Conservation (phyloP, 2,888 invertebrate genomes). For the Meandrusa payeni region DNA sequence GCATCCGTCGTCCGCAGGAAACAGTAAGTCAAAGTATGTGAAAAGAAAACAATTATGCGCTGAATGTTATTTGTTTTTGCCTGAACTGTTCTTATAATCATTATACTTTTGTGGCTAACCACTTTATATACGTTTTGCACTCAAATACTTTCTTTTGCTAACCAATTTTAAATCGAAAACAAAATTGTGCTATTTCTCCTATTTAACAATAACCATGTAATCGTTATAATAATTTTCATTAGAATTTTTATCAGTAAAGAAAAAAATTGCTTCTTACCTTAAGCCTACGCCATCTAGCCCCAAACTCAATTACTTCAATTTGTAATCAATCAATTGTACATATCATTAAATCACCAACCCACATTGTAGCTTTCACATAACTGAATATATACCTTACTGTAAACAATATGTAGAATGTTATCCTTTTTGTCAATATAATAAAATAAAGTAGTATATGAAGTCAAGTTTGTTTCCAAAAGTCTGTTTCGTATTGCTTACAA, state of each 20-base stretch:
- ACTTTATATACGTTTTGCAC: conserved; percentile 57
- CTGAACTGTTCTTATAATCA: conserved; percentile 59
- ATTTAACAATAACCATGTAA: conserved; percentile 15
- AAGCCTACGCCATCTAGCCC: neutral
- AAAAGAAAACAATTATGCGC: conserved; percentile 49
- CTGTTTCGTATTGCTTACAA: too few relatives aligned
- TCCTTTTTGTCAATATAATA: too few relatives aligned
- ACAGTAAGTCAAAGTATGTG: conserved; percentile 86
- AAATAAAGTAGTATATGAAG: too few relatives aligned
- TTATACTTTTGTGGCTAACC: conserved; percentile 76
- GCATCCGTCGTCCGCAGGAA: conserved; percentile 85
- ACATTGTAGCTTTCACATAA: too few relatives aligned
- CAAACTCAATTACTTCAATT: too few relatives aligned
- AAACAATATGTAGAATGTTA: too few relatives aligned
- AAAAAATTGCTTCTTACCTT: conserved; percentile 16
- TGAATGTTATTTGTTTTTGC: conserved; percentile 60
- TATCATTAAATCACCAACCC: too few relatives aligned
- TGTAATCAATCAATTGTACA: too few relatives aligned
- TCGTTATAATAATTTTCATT: conserved; percentile 12
- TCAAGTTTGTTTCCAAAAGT: too few relatives aligned
- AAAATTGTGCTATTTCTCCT: conserved; percentile 17
- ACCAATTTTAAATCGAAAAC: conserved; percentile 30
- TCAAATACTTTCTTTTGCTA: conserved; percentile 54
- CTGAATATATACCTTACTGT: too few relatives aligned
- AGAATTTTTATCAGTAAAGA: neutral